Evolutionary conservation across 1,140 invertebrate genomes (phyloP), one percentile per base, ranked within the genome.

Genomic region (Drosophila simulans): DNA sequence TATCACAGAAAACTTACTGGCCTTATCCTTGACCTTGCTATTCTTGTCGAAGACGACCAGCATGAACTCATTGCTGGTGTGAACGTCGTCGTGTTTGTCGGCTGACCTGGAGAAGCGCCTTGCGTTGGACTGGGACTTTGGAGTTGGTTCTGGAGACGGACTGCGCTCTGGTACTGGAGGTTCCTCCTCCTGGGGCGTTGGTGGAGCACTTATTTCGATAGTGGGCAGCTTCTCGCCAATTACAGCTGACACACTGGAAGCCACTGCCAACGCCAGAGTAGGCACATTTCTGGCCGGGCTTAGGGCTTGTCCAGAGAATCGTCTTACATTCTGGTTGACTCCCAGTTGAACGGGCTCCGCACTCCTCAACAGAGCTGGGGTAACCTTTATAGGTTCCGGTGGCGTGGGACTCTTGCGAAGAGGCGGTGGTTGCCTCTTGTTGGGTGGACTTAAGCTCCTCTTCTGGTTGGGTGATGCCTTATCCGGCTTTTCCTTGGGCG

Each of bases 41-140:
- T 80, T 93, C 90, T 72, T 96, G 93, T 31, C 96, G 95, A 92
- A 96, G 4, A 97, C 92, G 34, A 97, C 95, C 37, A 97, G 91
- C 95, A 97, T 96, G 71, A 97, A 96, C 89, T 97, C 96, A 22
- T 95, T 96, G 69, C 92, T 92, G n/a, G 91, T 92, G 48, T 92
- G 91, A 3, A 92, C 91, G 11, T 92, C 91, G 46, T 92, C 91
- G 35, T 91, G 90, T 39, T 84, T 91, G 20, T 92, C 91, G 5
- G 73, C 52, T 45, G 77, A 55, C 37, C 74, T 80, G 54, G 72
- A 49, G 34, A 48, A 62, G 0, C 54, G 84, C 39, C 53, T 70
- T 1, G 51, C 37, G 22, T 12, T 15, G 11, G 48, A 15, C 13
- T 31, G 27, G 10, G 37, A 13, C 20, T 10, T 39, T 12, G 13